These are phyloP conservation scores for Calameuta pallipes DNA, from an alignment of 2,888 invertebrate species.

Conservation along the genomic window DNA sequence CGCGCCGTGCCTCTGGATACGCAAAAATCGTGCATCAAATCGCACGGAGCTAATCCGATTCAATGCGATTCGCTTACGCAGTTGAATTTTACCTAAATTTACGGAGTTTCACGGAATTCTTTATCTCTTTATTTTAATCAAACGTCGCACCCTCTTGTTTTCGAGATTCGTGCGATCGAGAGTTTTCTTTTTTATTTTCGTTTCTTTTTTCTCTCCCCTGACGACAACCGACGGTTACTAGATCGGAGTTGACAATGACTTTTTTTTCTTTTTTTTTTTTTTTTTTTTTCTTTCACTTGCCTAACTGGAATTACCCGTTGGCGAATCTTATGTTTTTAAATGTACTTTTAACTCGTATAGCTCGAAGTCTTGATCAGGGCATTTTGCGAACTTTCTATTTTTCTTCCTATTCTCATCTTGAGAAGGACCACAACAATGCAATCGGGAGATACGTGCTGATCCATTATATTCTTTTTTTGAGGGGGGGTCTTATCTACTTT, in stretches of 20 bases:
- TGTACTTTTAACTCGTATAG: neutral
- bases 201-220: neutral
- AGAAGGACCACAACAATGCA: neutral
- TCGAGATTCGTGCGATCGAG: neutral
- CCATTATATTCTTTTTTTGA: neutral
- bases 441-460: neutral
- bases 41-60: neutral
- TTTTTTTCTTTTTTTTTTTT: neutral
- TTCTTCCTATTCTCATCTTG: neutral
- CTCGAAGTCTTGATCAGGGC: too few relatives aligned
- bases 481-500: neutral
- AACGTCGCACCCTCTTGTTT: too few relatives aligned
- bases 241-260: neutral
- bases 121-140: neutral
- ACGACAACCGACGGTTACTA: too few relatives aligned
- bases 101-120: neutral
- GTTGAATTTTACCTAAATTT: neutral
- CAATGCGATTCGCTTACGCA: too few relatives aligned
- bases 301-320: neutral
- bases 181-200: neutral
- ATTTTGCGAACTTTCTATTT: neutral
- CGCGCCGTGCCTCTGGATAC: neutral
- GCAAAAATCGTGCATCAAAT: neutral
- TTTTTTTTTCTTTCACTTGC: neutral
- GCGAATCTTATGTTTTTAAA: neutral